Evolutionary conservation across 2,797 vertebrate genomes (phyloP).

Genomic region (Pygocentrus nattereri): DNA sequence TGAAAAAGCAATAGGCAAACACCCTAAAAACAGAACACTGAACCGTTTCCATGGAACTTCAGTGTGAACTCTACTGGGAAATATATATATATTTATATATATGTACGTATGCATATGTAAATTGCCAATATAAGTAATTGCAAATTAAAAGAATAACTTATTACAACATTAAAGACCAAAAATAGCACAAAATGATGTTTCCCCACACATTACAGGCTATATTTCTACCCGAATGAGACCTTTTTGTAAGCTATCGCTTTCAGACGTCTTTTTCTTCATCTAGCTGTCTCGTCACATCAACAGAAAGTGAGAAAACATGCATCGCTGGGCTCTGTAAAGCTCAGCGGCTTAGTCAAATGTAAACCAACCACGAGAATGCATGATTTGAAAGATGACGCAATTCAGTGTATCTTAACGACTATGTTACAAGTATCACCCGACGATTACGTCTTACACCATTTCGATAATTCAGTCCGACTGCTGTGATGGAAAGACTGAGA

Average conservation of each 20-base stretch:
- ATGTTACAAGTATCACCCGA: constrained; percentile 48
- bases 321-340: constrained; percentile 2
- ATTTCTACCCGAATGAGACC: constrained; percentile 30
- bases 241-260: constrained; percentile 12
- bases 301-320: not conserved
- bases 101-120: not conserved
- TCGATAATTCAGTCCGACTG: constrained; percentile 66
- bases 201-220: constrained; percentile 22
- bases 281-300: not conserved
- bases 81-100: not conserved
- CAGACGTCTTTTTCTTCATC: not conserved
- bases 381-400: constrained; percentile 2
- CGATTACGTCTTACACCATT: constrained; percentile 59
- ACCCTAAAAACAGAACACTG: not conserved
- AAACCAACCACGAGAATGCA: constrained; percentile 7
- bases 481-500: constrained; percentile 25
- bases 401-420: constrained; percentile 49
- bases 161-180: constrained; percentile 22
- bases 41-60: constrained; percentile 19
- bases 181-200: constrained; percentile 40
- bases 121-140: constrained; percentile 14
- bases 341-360: constrained; percentile 5
- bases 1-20: constrained; percentile 18
- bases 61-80: not conserved
- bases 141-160: constrained; percentile 45